Evolutionary conservation across 2,888 invertebrate genomes (phyloP).

Genomic region (Nudaria mundana): DNA sequence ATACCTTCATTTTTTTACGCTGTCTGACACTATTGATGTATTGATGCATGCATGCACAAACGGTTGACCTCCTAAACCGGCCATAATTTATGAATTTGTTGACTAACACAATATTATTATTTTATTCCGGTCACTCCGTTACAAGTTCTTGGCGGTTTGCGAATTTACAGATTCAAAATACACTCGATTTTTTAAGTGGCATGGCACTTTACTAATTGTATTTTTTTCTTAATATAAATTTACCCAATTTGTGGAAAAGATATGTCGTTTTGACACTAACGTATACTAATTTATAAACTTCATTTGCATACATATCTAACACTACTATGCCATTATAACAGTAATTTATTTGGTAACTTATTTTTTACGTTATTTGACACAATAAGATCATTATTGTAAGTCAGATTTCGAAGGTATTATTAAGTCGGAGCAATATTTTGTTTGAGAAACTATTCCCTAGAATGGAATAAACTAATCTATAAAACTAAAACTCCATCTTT

Average conservation of each 20-base stretch:
- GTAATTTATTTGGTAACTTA: background rate
- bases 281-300: slow-evolving; percentile 10
- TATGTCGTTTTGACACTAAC: slow-evolving; percentile 13
- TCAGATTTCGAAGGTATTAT: too few relatives aligned
- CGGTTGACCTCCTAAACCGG: background rate
- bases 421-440: too few relatives aligned
- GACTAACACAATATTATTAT: too few relatives aligned
- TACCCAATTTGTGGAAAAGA: slow-evolving; percentile 9
- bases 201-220: slow-evolving; percentile 15
- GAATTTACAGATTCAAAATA: slow-evolving; percentile 33
- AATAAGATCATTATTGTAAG: background rate
- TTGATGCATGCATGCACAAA: too few relatives aligned
- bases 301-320: slow-evolving; percentile 16
- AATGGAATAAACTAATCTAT: too few relatives aligned
- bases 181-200: slow-evolving; percentile 14
- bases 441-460: too few relatives aligned
- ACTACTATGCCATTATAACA: background rate
- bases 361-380: background rate
- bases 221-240: slow-evolving; percentile 17
- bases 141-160: slow-evolving; percentile 30
- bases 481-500: too few relatives aligned
- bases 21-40: too few relatives aligned
- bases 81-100: too few relatives aligned
- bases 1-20: too few relatives aligned
- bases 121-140: slow-evolving; percentile 41